phyloP scores from a whole-genome alignment of 2,888 invertebrate genomes.

The Priocnemis perturbator region DNA sequence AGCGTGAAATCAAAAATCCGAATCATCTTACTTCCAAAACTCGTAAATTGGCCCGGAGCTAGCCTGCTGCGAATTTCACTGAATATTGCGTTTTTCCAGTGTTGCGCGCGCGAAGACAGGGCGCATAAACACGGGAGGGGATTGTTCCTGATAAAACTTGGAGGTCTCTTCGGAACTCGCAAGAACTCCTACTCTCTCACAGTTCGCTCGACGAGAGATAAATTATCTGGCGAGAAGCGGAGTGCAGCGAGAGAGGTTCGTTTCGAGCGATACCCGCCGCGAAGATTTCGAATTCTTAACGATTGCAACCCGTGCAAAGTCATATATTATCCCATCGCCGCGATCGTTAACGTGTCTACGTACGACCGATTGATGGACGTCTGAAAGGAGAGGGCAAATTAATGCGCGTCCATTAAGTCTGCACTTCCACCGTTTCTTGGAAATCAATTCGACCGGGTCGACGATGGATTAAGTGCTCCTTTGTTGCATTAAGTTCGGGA shows the following conservation, averaged over 20 bases:
- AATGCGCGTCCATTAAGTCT: constrained; percentile 43
- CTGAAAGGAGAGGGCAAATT: constrained; percentile 44
- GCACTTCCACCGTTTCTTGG: constrained; percentile 19
- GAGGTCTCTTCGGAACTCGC: constrained; percentile 17
- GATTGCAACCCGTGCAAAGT: neutral
- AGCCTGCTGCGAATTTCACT: constrained; percentile 19
- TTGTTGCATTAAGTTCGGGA: constrained; percentile 29
- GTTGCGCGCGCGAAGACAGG: constrained; percentile 12
- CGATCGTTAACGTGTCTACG: neutral
- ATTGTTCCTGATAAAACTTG: constrained; percentile 29
- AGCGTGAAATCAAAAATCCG: constrained; percentile 44
- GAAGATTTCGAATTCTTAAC: constrained; percentile 3
- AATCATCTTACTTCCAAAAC: constrained; percentile 22
- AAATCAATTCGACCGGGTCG: constrained; percentile 38
- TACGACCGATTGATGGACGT: constrained; percentile 24
- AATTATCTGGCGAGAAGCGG: too few relatives aligned
- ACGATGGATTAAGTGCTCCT: constrained; percentile 46
- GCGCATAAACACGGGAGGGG: constrained; percentile 27
- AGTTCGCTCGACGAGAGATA: neutral
- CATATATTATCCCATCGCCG: constrained; percentile 5
- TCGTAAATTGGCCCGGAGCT: constrained; percentile 41
- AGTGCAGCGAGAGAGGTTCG: too few relatives aligned
- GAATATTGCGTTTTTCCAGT: constrained; percentile 38
- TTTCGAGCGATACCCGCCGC: neutral
- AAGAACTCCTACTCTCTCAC: constrained; percentile 16